A percentile compares a stretch with the other conserved stretches of the same genome.
Conservation (phyloP, 2,113 vertebrate species). For the Zapornia atra region DNA sequence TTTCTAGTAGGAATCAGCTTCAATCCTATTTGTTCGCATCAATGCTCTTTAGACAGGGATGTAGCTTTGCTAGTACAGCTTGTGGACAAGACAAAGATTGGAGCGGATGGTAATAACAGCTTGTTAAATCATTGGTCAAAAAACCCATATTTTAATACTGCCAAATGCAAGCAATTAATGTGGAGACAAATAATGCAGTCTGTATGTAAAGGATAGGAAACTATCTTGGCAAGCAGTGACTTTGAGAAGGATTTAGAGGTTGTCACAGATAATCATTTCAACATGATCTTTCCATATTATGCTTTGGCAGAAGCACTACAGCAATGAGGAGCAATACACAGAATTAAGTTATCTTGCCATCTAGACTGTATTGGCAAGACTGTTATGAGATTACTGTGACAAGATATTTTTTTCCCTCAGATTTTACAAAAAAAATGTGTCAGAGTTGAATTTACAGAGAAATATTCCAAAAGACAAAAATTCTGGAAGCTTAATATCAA, state of each 20-base stretch:
- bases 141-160: neutral
- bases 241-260: conserved; percentile 12
- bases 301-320: neutral
- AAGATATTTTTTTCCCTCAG: neutral
- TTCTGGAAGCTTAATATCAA: neutral
- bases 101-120: neutral
- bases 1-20: neutral
- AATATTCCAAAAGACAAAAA: neutral
- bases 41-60: neutral
- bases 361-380: neutral
- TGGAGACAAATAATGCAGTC: neutral
- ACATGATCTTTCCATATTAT: neutral
- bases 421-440: neutral
- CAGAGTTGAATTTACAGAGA: neutral
- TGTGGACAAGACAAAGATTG: neutral
- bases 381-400: neutral
- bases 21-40: neutral
- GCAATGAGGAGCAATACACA: neutral
- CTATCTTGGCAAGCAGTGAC: neutral
- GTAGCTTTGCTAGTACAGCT: neutral
- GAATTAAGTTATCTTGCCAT: conserved; percentile 19
- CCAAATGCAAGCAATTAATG: neutral
- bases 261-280: conserved; percentile 26
- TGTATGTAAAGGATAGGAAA: neutral
- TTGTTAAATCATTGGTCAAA: neutral